A percentile compares a stretch with the other conserved stretches of the same genome.
These are phyloP conservation scores for Balaenoptera acutorostrata DNA, from an alignment of 2,113 vertebrate genomes.

Conservation along the genomic window DNA sequence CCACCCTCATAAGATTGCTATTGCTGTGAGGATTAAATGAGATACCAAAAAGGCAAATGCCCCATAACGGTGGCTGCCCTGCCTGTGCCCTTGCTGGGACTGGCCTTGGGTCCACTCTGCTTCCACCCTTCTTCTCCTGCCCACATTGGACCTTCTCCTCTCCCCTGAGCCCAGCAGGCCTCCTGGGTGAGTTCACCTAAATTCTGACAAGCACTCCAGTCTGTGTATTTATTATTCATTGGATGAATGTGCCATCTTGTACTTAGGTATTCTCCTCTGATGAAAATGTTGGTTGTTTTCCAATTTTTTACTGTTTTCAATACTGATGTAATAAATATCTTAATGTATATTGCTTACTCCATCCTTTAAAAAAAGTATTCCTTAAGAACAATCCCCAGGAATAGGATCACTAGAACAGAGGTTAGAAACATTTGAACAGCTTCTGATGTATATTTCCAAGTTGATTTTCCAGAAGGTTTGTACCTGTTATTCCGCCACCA, in stretches of 20 bases:
- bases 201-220: background rate
- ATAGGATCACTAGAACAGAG: background rate
- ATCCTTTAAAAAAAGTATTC: background rate
- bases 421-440: background rate
- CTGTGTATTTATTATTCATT: background rate
- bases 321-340: background rate
- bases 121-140: background rate
- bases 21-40: background rate
- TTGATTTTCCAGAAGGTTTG: background rate
- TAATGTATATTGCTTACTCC: background rate
- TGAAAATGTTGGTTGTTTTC: background rate
- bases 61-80: background rate
- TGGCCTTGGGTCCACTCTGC: too few species aligned
- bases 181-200: background rate
- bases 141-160: background rate
- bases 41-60: background rate
- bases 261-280: background rate
- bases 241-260: background rate
- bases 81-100: background rate
- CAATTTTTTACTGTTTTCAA: constrained; percentile 5
- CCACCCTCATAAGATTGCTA: background rate
- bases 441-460: background rate
- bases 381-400: background rate
- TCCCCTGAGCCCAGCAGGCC: background rate
- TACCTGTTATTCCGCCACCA: background rate